A percentile compares a stretch with the other conserved stretches of the same genome.
Evolutionary conservation across 2,113 vertebrate species (phyloP).

Genomic region (Romanogobio albipinnatus): DNA sequence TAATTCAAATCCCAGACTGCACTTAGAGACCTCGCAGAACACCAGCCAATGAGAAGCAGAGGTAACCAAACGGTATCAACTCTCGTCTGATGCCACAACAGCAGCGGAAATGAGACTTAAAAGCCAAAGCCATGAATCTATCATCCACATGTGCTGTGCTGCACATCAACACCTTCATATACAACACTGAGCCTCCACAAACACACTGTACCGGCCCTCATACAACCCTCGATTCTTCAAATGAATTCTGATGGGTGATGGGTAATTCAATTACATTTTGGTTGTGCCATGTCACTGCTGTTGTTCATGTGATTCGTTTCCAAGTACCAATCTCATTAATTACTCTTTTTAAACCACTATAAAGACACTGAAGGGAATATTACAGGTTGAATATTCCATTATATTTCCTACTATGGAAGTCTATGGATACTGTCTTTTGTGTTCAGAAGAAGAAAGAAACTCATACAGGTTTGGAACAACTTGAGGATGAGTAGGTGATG

Average conservation of each 20-base stretch:
- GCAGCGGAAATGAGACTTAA: not conserved
- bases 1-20: not conserved
- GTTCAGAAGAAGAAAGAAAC: no score
- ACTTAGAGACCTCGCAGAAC: not conserved
- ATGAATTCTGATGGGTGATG: no score
- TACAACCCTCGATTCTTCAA: not conserved
- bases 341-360: not conserved
- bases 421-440: no score
- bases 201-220: not conserved
- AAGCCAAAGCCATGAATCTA: conserved; percentile 15
- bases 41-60: not conserved
- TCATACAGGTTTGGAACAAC: no score
- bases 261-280: not conserved
- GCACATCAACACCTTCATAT: not conserved
- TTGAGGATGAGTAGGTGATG: no score
- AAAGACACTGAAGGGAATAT: not conserved
- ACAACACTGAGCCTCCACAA: not conserved
- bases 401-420: no score
- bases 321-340: not conserved
- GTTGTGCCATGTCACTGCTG: not conserved
- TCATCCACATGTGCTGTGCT: not conserved
- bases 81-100: not conserved
- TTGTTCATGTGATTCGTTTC: not conserved
- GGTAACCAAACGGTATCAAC: not conserved
- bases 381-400: not conserved